A percentile compares a stretch with the other conserved stretches of the same genome.
phyloP scores from a whole-genome alignment of 2,797 vertebrate species.

The Melanotaenia pygmaea region DNA sequence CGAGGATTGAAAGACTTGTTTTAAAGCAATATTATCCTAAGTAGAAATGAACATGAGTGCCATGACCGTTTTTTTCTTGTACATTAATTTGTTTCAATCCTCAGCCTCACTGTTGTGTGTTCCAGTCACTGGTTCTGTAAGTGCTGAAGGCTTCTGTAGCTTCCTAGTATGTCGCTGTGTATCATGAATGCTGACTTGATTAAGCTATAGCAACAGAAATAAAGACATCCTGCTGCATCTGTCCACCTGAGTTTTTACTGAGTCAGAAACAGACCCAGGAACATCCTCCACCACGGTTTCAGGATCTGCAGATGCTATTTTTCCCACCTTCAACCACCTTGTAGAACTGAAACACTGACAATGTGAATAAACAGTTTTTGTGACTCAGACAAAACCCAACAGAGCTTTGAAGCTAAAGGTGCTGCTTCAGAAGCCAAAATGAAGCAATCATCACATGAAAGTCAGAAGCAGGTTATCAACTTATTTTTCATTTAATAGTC shows the following conservation, averaged over 20 bases:
- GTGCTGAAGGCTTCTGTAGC: slow-evolving; percentile 73
- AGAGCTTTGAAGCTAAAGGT: no score
- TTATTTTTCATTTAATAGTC: no score
- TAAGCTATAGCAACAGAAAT: slow-evolving; percentile 76
- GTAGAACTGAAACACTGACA: background rate
- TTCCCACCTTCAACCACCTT: background rate
- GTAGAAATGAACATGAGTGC: slow-evolving; percentile 70
- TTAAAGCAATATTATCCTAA: slow-evolving; percentile 78
- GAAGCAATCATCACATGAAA: no score
- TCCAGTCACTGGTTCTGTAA: slow-evolving; percentile 65
- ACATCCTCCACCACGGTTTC: background rate
- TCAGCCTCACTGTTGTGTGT: slow-evolving; percentile 65
- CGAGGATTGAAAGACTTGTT: slow-evolving; percentile 64
- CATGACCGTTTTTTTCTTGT: slow-evolving; percentile 58
- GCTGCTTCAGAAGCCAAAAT: no score
- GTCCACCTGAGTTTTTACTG: slow-evolving; percentile 30
- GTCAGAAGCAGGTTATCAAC: no score
- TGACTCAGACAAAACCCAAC: no score
- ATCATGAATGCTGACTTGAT: slow-evolving; percentile 72
- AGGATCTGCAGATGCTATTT: no score
- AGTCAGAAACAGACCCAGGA: background rate
- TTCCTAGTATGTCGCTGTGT: slow-evolving; percentile 71
- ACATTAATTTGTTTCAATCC: slow-evolving; percentile 51
- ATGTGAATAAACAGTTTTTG: no score
- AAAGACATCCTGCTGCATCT: slow-evolving; percentile 75